These are phyloP conservation scores for Typhlichthys eigenmanni DNA, from an alignment of 2,797 vertebrate genomes.

Conservation along the genomic window DNA sequence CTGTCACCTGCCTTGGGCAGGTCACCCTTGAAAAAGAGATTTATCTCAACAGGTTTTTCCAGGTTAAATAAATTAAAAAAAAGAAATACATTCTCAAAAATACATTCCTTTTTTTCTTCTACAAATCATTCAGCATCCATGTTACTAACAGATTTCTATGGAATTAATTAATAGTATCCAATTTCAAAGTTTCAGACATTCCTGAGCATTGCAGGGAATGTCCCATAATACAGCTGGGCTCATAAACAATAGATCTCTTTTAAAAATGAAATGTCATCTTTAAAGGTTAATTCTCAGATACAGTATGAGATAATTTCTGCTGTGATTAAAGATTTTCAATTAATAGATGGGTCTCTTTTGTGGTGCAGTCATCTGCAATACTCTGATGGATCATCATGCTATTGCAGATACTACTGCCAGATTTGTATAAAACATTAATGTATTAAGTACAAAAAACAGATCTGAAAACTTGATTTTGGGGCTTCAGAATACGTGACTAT, in stretches of 20 bases:
- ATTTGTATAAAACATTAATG: too few species aligned
- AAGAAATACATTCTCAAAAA: too few species aligned
- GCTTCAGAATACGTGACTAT: slow-evolving; percentile 20
- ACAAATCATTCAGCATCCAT: slow-evolving; percentile 14
- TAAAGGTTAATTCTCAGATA: slow-evolving; percentile 24
- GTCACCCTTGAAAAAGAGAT: too few species aligned
- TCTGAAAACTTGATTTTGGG: too few species aligned
- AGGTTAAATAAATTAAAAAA: too few species aligned
- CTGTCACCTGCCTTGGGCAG: too few species aligned
- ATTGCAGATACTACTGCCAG: too few species aligned
- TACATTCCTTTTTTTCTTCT: too few species aligned
- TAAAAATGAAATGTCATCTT: slow-evolving; percentile 42
- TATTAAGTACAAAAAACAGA: too few species aligned
- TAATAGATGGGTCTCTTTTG: not conserved
- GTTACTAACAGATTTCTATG: slow-evolving; percentile 9
- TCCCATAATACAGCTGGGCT: slow-evolving; percentile 57
- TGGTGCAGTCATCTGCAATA: too few species aligned
- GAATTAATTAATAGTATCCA: slow-evolving; percentile 23
- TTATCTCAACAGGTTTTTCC: too few species aligned
- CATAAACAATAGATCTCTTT: slow-evolving; percentile 59
- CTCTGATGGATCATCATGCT: too few species aligned
- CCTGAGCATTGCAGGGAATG: slow-evolving; percentile 20
- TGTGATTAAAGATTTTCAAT: slow-evolving; percentile 2
- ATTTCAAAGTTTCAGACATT: slow-evolving; percentile 47
- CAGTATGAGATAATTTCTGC: slow-evolving; percentile 33